Evolutionary conservation across 2,113 vertebrate genomes (phyloP).

Genomic region (Apus apus): DNA sequence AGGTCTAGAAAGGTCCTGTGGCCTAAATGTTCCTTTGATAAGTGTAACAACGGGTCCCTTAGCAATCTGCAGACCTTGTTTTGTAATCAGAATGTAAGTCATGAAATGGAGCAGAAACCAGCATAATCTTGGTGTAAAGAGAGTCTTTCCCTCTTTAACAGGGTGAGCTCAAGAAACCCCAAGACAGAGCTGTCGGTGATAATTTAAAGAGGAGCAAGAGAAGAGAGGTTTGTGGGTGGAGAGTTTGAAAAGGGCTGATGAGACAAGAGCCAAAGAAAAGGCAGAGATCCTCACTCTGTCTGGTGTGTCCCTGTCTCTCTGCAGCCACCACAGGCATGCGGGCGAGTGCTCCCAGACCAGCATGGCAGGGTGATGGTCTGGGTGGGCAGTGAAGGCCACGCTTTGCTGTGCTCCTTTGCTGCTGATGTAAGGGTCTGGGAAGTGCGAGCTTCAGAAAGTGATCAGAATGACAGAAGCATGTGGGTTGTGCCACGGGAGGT

Average conservation of each 20-base stretch:
- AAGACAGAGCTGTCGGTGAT: neutral
- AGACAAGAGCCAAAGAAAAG: neutral
- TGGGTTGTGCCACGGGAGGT: too few species aligned
- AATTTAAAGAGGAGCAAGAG: neutral
- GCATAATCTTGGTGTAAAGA: neutral
- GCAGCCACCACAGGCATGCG: neutral
- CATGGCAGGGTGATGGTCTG: neutral
- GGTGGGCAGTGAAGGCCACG: neutral
- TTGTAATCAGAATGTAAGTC: neutral
- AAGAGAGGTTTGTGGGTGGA: neutral
- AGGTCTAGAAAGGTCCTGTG: neutral
- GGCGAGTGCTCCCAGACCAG: neutral
- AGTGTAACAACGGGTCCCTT: neutral
- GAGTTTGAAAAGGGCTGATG: neutral
- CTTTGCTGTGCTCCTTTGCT: neutral
- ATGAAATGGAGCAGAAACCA: neutral
- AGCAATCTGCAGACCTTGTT: fast-evolving
- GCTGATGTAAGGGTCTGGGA: neutral
- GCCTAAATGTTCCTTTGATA: neutral
- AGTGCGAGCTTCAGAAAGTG: neutral
- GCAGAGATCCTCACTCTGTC: neutral
- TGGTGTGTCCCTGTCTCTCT: neutral
- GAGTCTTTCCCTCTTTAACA: neutral
- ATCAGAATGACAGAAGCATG: neutral
- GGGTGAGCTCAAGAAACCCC: neutral